Conservation (phyloP, 2,888 invertebrate genomes). For the Zygogramma bicolorata region DNA sequence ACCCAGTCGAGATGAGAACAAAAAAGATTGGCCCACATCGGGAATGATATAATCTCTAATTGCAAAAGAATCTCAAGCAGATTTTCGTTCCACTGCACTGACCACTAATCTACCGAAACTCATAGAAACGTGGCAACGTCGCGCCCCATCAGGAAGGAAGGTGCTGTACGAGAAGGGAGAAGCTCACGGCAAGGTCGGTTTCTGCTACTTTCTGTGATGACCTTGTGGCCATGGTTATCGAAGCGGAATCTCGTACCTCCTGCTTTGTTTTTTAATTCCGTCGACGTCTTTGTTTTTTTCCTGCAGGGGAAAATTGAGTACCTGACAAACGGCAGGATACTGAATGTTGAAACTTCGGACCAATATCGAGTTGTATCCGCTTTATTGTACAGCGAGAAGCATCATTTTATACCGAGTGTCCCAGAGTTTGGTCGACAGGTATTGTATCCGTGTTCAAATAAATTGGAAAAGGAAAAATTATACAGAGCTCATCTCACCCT, state of each 20-base stretch:
- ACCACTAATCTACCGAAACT: neutral
- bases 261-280: constrained; percentile 16
- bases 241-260: constrained; percentile 26
- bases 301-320: neutral
- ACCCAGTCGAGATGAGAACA: neutral
- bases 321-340: neutral
- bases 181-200: constrained; percentile 47
- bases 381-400: no score
- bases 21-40: neutral
- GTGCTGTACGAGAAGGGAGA: constrained; percentile 27
- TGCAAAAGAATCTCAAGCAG: neutral
- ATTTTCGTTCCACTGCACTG: neutral
- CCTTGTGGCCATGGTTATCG: constrained; percentile 23
- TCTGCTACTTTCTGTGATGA: constrained; percentile 41
- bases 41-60: neutral
- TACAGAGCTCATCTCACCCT: no score
- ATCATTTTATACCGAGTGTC: no score
- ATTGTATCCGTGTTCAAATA: no score
- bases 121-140: neutral
- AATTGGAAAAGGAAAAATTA: no score
- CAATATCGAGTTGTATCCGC: neutral
- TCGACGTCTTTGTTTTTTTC: constrained; percentile 7
- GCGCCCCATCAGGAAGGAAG: constrained; percentile 19
- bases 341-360: neutral
- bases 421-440: no score